A percentile compares a stretch with the other conserved stretches of the same genome.
Conservation (phyloP, 2,888 invertebrate genomes). For the Galerucella nymphaeae region DNA sequence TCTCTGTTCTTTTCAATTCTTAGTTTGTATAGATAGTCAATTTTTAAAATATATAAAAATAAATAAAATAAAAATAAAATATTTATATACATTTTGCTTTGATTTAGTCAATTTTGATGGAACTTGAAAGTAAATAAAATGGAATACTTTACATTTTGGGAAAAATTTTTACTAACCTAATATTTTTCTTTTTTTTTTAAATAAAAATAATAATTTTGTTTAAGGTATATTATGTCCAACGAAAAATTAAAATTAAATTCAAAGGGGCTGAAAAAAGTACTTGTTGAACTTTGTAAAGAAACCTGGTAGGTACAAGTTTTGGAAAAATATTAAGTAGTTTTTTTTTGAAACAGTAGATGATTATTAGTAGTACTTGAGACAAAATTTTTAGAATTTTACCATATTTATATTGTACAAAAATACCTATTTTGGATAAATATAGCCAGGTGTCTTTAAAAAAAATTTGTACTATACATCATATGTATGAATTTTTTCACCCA, state of each 20-base stretch:
- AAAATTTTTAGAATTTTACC: neutral
- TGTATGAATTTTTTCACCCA: neutral
- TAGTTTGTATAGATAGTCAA: too few species aligned
- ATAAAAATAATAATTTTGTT: slow-evolving; percentile 13
- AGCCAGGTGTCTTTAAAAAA: slow-evolving; percentile 1
- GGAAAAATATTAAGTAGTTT: slow-evolving; percentile 11
- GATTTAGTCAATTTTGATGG: too few species aligned
- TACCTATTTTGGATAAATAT: neutral
- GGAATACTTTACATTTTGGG: slow-evolving; percentile 9
- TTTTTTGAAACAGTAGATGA: neutral
- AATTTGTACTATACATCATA: neutral
- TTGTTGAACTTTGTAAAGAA: slow-evolving; percentile 11
- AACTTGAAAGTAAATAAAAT: neutral
- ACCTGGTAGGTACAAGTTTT: slow-evolving; percentile 11
- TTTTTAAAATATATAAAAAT: too few species aligned
- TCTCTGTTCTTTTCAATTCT: too few species aligned
- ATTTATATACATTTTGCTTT: too few species aligned
- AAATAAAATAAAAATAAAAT: too few species aligned
- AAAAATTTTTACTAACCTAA: slow-evolving; percentile 4
- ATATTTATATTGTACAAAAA: neutral
- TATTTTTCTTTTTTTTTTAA: neutral
- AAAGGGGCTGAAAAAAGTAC: slow-evolving; percentile 16
- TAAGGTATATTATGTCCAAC: slow-evolving; percentile 12
- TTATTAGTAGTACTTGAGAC: neutral
- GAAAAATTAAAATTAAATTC: slow-evolving; percentile 19